A percentile compares a stretch with the other conserved stretches of the same genome.
phyloP scores from a whole-genome alignment of 64 coral and sea anemone genomes.

The Catalaphyllia jardinei region DNA sequence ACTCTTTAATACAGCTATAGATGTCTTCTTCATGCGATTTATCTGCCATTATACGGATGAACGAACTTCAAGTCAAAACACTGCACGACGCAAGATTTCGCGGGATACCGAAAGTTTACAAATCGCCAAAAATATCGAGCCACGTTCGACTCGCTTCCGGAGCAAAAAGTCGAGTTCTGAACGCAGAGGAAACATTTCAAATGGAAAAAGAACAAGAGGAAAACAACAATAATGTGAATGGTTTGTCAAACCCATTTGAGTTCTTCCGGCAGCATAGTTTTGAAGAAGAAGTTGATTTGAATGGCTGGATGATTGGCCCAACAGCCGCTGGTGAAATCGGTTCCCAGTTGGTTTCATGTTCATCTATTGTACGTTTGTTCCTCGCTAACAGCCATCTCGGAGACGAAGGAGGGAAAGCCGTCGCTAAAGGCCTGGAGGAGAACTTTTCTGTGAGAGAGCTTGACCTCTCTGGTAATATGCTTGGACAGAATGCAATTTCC shows the following conservation, averaged over 20 bases:
- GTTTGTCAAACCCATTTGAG: constrained; percentile 30
- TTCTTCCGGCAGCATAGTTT: constrained; percentile 57
- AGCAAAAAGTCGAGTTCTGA: neutral
- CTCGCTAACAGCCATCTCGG: constrained; percentile 60
- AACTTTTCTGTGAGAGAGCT: constrained; percentile 51
- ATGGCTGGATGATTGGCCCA: constrained; percentile 22
- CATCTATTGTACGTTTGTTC: constrained; percentile 39
- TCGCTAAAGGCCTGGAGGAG: constrained; percentile 54
- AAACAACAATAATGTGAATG: neutral
- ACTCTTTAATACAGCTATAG: too few species aligned
- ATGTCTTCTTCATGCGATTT: too few species aligned
- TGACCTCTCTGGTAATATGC: constrained; percentile 62
- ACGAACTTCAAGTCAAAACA: neutral
- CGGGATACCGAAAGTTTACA: neutral
- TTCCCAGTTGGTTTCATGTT: neutral
- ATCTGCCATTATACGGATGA: neutral
- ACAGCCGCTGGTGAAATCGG: constrained; percentile 27
- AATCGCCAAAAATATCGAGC: neutral
- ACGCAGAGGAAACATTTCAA: neutral
- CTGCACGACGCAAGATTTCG: constrained; percentile 7
- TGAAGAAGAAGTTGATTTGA: constrained; percentile 32
- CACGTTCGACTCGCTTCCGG: neutral
- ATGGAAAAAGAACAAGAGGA: constrained; percentile 1
- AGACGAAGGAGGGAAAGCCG: constrained; percentile 53
- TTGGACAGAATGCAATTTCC: constrained; percentile 15